These are phyloP conservation scores for Chlorodrepanis virens DNA, from an alignment of 2,113 vertebrate species.

Conservation along the genomic window DNA sequence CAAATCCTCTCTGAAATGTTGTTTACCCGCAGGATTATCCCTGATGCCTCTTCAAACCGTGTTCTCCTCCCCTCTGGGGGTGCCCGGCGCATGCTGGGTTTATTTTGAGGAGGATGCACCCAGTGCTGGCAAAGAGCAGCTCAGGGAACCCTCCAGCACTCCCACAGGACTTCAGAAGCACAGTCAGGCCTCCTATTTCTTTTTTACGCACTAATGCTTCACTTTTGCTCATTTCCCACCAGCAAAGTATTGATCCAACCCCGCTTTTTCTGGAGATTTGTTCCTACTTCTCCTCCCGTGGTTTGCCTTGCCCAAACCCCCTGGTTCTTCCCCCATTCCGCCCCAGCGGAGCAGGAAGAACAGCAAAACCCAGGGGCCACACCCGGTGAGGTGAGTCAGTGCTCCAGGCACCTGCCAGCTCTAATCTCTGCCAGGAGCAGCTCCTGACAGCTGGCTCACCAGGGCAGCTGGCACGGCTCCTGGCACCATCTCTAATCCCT, in stretches of 20 bases:
- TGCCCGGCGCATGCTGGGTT: fast-evolving
- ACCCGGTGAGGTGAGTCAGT: not conserved
- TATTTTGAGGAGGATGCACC: not conserved
- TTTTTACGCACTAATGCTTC: not conserved
- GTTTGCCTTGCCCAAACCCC: not conserved
- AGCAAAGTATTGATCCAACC: not conserved
- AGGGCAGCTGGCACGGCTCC: not conserved
- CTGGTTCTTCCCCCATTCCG: not conserved
- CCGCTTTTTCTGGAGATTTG: not conserved
- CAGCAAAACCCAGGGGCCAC: not conserved
- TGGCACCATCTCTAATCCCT: not conserved
- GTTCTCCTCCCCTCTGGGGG: not conserved
- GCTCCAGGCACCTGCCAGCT: too few relatives aligned
- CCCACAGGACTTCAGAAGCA: not conserved
- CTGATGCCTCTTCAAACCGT: not conserved
- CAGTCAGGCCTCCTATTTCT: not conserved
- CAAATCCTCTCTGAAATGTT: not conserved
- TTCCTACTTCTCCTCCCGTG: not conserved
- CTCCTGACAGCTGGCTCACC: not conserved
- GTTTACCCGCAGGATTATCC: not conserved
- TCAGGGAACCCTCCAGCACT: not conserved
- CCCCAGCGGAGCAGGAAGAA: not conserved
- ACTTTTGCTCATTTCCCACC: not conserved
- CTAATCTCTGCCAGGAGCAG: not conserved
- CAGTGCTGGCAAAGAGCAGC: not conserved